Evolutionary conservation across 2,113 vertebrate species (phyloP).

Genomic region (Tautogolabrus adspersus): DNA sequence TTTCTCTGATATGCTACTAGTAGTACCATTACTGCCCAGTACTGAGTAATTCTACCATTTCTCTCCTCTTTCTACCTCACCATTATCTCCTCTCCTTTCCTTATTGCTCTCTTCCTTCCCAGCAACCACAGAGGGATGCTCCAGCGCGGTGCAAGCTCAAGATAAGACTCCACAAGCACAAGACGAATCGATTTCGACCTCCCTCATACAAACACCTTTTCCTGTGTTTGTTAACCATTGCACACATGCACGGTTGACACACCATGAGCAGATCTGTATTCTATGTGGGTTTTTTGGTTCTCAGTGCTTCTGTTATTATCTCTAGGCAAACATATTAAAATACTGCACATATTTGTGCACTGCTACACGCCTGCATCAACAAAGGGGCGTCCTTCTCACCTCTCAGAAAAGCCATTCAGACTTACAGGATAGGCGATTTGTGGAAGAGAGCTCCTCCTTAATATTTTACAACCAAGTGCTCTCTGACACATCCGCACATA

Average conservation of each 20-base stretch:
- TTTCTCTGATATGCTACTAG: no score
- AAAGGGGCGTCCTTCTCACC: background rate
- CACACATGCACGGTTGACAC: background rate
- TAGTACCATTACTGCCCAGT: no score
- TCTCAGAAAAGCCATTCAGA: slow-evolving; percentile 42
- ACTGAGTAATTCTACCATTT: no score
- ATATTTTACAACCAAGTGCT: slow-evolving; percentile 74
- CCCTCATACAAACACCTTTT: background rate
- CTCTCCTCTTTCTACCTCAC: background rate
- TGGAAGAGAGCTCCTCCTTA: slow-evolving; percentile 49
- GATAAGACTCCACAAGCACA: slow-evolving; percentile 32
- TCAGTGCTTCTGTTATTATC: slow-evolving; percentile 26
- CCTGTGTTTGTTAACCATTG: slow-evolving; percentile 4
- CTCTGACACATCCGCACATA: slow-evolving; percentile 31
- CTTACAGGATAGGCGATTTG: slow-evolving; percentile 30
- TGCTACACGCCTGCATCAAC: slow-evolving; percentile 11
- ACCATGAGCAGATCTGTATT: background rate
- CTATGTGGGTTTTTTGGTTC: background rate
- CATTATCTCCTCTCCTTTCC: slow-evolving; percentile 23
- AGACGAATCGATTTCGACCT: background rate
- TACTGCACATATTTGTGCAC: background rate
- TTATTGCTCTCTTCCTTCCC: slow-evolving; percentile 30
- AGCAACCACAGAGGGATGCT: background rate
- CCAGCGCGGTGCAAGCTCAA: slow-evolving; percentile 13
- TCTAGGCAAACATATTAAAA: slow-evolving; percentile 29